A percentile compares a stretch with the other conserved stretches of the same genome.
Evolutionary conservation across 2,888 invertebrate species (phyloP).

Genomic region (Pollenia angustigena): DNA sequence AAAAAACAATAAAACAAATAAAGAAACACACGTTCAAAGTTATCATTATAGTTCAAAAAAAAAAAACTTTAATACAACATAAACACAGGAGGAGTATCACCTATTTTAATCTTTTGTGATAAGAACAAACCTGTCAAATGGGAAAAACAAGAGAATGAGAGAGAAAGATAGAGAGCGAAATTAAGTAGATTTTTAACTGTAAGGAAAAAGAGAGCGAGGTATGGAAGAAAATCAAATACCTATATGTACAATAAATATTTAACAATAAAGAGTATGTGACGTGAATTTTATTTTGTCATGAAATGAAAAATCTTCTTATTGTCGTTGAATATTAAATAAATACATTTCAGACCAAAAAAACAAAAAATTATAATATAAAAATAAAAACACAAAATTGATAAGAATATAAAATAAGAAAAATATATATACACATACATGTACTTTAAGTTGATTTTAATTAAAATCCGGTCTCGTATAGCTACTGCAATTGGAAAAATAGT

Average conservation of each 20-base stretch:
- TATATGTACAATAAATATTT: constrained; percentile 12
- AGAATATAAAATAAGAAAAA: constrained; percentile 12
- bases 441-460: constrained; percentile 15
- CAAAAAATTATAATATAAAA: neutral
- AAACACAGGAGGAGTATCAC: constrained; percentile 16
- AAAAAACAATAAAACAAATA: neutral
- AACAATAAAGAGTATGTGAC: constrained; percentile 43
- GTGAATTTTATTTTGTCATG: constrained; percentile 37
- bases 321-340: constrained; percentile 18
- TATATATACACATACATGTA: neutral
- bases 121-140: constrained; percentile 30
- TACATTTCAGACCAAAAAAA: neutral
- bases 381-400: constrained; percentile 24
- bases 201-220: neutral
- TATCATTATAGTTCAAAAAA: constrained; percentile 1
- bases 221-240: neutral
- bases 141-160: constrained; percentile 7
- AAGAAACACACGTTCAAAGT: neutral
- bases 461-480: constrained; percentile 22
- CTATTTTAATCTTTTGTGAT: constrained; percentile 29
- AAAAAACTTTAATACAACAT: neutral
- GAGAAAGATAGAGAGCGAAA: neutral
- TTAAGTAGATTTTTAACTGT: constrained; percentile 4
- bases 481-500: neutral
- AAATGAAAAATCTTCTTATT: constrained; percentile 29